Conservation (phyloP, 2,888 invertebrate genomes). For the Netelia virgata region DNA sequence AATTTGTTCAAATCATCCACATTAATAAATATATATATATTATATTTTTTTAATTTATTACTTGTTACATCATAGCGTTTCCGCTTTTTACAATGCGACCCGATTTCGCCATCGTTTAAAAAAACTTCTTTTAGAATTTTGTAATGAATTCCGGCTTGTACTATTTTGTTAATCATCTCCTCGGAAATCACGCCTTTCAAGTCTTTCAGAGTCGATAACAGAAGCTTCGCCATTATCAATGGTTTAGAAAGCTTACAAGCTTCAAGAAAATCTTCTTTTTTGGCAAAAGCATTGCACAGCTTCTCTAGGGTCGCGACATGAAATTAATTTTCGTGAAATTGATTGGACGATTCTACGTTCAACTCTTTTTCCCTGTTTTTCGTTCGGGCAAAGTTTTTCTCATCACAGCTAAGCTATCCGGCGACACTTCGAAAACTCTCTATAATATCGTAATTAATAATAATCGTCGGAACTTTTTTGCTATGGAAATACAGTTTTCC, state of each 20-base stretch:
- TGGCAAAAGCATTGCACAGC: constrained; percentile 24
- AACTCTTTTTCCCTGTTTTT: constrained; percentile 21
- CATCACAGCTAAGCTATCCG: no score
- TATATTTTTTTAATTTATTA: constrained; percentile 27
- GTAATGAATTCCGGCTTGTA: neutral
- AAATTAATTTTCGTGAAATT: constrained; percentile 55
- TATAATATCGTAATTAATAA: no score
- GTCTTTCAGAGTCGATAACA: constrained; percentile 17
- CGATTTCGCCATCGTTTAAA: constrained; percentile 26
- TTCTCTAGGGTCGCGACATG: constrained; percentile 50
- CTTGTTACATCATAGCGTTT: no score
- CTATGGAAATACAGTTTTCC: no score
- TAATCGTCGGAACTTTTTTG: no score
- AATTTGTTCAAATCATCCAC: no score
- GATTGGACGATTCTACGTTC: constrained; percentile 1
- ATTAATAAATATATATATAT: no score
- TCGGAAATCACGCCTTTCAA: constrained; percentile 37
- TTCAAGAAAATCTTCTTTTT: constrained; percentile 24
- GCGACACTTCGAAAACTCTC: no score
- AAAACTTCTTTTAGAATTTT: constrained; percentile 25
- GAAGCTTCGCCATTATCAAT: constrained; percentile 19
- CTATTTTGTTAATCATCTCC: constrained; percentile 44
- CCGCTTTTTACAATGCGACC: neutral
- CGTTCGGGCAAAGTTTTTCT: no score
- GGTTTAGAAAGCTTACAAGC: constrained; percentile 12